Conservation (phyloP, 2,113 vertebrate species). For the Apistogramma diplotaenia region DNA sequence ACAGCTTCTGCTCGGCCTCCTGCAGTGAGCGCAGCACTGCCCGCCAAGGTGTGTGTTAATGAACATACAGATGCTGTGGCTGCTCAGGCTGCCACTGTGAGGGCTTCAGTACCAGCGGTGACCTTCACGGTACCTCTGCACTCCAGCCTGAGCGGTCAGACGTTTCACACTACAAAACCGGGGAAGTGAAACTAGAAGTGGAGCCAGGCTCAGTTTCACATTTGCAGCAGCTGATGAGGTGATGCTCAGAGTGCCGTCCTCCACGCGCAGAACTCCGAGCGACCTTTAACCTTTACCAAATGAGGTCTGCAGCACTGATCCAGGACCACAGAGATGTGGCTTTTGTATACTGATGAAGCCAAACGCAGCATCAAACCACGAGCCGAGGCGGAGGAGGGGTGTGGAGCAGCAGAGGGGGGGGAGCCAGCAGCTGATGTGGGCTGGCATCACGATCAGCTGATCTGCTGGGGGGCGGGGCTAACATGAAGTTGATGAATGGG, state of each 20-base stretch:
- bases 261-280: neutral
- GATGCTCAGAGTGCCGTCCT: rapidly evolving
- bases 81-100: neutral
- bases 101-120: neutral
- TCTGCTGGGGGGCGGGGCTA: neutral
- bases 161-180: neutral
- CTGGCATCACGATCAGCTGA: neutral
- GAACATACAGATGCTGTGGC: neutral
- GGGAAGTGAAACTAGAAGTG: neutral
- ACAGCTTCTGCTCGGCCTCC: too few relatives aligned
- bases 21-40: neutral
- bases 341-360: neutral
- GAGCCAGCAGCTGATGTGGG: neutral
- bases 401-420: neutral
- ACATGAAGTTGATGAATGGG: too few relatives aligned
- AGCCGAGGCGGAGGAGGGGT: neutral
- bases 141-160: neutral
- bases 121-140: neutral
- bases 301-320: rapidly evolving
- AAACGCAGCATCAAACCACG: rapidly evolving
- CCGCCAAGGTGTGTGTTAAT: too few relatives aligned
- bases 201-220: neutral
- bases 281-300: neutral
- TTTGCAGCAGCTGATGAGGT: neutral
- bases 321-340: neutral